A percentile compares a stretch with the other conserved stretches of the same genome.
These are phyloP conservation scores for Danio aesculapii DNA, from an alignment of 2,797 vertebrate genomes.

Conservation along the genomic window DNA sequence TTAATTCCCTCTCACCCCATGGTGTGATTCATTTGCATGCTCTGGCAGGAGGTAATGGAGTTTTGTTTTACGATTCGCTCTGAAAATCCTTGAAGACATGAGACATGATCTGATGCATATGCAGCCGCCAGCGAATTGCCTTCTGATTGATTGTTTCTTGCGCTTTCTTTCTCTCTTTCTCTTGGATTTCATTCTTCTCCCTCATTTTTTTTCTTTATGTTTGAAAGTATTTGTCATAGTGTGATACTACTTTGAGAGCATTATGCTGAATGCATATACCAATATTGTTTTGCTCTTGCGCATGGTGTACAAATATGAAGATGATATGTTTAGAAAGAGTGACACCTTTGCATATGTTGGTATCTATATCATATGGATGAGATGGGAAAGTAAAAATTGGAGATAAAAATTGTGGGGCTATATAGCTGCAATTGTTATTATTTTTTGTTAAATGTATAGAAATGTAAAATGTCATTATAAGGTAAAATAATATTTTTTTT, in stretches of 20 bases:
- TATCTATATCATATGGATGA: constrained; percentile 28
- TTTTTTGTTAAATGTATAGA: neutral
- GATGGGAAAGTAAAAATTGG: neutral
- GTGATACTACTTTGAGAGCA: constrained; percentile 56
- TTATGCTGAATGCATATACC: constrained; percentile 59
- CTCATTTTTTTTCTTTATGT: constrained; percentile 49
- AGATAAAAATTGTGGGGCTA: too few relatives aligned
- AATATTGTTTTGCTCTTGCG: constrained; percentile 64
- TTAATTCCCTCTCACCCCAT: constrained; percentile 99
- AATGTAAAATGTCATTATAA: neutral
- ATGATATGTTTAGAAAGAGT: constrained; percentile 53
- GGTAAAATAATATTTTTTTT: neutral
- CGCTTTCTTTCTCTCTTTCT: constrained; percentile 41
- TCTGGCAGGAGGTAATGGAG: constrained; percentile 99
- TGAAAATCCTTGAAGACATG: constrained; percentile 95
- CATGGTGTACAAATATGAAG: constrained; percentile 52
- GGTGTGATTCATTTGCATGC: constrained; percentile 99
- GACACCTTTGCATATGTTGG: constrained; percentile 52
- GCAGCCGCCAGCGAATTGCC: constrained; percentile 98
- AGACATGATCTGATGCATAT: constrained; percentile 99
- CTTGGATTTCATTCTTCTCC: constrained; percentile 43
- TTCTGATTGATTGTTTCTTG: constrained; percentile 89
- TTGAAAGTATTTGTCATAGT: constrained; percentile 54
- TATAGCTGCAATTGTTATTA: too few relatives aligned
- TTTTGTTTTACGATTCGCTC: constrained; percentile 95